phyloP scores from a whole-genome alignment of 1,140 invertebrate genomes.

The Aporrectodea caliginosa region DNA sequence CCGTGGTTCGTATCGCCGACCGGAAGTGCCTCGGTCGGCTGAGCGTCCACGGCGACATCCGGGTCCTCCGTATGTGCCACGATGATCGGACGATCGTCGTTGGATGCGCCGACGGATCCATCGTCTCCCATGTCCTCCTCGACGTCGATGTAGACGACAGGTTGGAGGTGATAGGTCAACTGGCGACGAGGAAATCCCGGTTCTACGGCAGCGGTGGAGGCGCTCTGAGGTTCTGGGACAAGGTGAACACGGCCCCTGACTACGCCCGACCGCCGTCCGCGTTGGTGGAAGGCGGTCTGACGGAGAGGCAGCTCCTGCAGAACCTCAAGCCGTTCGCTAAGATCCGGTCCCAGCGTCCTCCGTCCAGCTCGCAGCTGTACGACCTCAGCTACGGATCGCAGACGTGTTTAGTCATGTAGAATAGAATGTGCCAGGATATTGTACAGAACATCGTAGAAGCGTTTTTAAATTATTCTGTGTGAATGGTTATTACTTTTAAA shows the following conservation, averaged over 20 bases:
- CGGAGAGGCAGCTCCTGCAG: conserved; percentile 42
- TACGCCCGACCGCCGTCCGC: conserved; percentile 45
- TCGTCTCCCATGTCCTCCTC: conserved; percentile 47
- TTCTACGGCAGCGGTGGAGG: conserved; percentile 16
- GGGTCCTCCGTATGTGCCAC: conserved; percentile 38
- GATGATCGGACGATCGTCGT: conserved; percentile 48
- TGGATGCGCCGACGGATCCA: conserved; percentile 47
- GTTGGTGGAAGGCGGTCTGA: conserved; percentile 27
- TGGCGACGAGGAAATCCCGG: conserved; percentile 38
- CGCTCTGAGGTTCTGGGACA: conserved; percentile 44
- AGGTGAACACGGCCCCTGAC: conserved; percentile 33
- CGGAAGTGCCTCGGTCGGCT: conserved; percentile 42
- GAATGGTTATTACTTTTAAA: too few relatives aligned
- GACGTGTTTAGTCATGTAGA: conserved; percentile 43
- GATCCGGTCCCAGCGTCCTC: conserved; percentile 32
- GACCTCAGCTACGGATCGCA: conserved; percentile 38
- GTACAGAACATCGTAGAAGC: too few relatives aligned
- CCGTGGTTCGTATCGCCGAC: conserved; percentile 40
- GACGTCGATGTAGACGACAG: conserved; percentile 39
- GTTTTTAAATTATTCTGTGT: too few relatives aligned
- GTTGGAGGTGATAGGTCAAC: conserved; percentile 29
- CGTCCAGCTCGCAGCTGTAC: conserved; percentile 42
- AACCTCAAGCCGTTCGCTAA: conserved; percentile 41
- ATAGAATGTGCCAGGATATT: too few relatives aligned
- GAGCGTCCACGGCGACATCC: conserved; percentile 44